phyloP scores from a whole-genome alignment of 92 coral and sea anemone genomes.

The Heteractis magnifica region DNA sequence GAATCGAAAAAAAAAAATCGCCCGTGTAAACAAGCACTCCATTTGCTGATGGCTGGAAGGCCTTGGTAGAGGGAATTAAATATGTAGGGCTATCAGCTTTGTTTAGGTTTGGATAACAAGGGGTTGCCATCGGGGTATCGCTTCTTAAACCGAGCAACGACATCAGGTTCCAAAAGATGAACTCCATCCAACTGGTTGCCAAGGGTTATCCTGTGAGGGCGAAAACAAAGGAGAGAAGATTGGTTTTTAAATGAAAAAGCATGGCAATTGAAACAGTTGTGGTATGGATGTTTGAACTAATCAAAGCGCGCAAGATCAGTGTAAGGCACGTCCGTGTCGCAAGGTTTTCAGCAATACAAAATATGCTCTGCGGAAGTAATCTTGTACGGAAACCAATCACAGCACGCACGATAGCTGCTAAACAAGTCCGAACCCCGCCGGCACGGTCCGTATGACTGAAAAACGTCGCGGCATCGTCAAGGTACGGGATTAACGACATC shows the following conservation, averaged over 20 bases:
- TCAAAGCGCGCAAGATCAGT: too few species aligned
- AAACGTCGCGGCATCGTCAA: too few species aligned
- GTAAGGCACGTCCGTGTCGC: too few species aligned
- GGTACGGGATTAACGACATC: too few species aligned
- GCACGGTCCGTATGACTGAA: too few species aligned
- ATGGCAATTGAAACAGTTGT: too few species aligned
- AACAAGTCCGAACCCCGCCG: too few species aligned
- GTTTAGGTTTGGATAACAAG: conserved; percentile 23
- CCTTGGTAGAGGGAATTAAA: background rate
- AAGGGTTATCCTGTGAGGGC: conserved; percentile 74
- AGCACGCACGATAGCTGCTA: too few species aligned
- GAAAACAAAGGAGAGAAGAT: background rate
- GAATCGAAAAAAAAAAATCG: background rate
- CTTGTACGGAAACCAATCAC: too few species aligned
- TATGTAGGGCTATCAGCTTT: background rate
- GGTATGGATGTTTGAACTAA: too few species aligned
- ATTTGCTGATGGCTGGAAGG: background rate
- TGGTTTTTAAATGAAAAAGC: background rate
- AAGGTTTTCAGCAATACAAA: too few species aligned
- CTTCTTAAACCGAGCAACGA: conserved; percentile 79
- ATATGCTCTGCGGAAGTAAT: too few species aligned
- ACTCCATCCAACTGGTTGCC: conserved; percentile 98
- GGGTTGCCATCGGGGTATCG: conserved; percentile 91
- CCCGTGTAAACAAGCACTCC: background rate
- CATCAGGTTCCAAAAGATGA: conserved; percentile 91